phyloP scores from a whole-genome alignment of 2,113 vertebrate species.

The Noctilio leporinus region DNA sequence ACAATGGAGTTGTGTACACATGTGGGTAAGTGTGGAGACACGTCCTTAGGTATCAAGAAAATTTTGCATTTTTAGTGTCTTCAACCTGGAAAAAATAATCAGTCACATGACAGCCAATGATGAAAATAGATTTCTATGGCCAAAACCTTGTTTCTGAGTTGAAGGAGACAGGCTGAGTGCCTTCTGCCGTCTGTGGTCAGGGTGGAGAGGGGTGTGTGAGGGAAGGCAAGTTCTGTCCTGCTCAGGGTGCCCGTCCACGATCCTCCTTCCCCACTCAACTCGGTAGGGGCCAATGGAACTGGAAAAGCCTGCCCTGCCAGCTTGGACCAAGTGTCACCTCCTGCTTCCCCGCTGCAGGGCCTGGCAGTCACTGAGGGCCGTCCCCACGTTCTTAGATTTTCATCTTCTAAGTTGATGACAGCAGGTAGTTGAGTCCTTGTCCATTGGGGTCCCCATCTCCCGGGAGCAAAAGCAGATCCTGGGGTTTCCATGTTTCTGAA shows the following conservation, averaged over 20 bases:
- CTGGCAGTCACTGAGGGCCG: background rate
- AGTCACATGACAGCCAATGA: background rate
- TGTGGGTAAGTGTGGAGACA: background rate
- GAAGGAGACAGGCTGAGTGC: background rate
- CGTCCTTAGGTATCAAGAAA: background rate
- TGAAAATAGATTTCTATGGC: background rate
- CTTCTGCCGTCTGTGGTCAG: background rate
- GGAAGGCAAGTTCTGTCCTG: conserved; percentile 23
- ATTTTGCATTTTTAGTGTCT: background rate
- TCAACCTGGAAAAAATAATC: background rate
- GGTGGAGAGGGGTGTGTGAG: background rate
- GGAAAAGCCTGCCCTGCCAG: conserved; percentile 56
- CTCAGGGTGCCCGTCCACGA: background rate
- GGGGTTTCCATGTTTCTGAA: background rate
- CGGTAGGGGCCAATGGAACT: background rate
- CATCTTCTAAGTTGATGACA: background rate
- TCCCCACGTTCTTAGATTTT: background rate
- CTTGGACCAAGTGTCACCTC: background rate
- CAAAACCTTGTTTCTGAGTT: background rate
- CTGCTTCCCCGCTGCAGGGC: background rate
- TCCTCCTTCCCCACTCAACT: background rate
- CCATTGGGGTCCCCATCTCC: background rate
- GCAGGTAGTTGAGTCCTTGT: no score
- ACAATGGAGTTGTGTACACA: background rate
- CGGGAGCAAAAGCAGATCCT: background rate